These are phyloP conservation scores for Rana temporaria DNA, from an alignment of 2,113 vertebrate species.

Conservation along the genomic window DNA sequence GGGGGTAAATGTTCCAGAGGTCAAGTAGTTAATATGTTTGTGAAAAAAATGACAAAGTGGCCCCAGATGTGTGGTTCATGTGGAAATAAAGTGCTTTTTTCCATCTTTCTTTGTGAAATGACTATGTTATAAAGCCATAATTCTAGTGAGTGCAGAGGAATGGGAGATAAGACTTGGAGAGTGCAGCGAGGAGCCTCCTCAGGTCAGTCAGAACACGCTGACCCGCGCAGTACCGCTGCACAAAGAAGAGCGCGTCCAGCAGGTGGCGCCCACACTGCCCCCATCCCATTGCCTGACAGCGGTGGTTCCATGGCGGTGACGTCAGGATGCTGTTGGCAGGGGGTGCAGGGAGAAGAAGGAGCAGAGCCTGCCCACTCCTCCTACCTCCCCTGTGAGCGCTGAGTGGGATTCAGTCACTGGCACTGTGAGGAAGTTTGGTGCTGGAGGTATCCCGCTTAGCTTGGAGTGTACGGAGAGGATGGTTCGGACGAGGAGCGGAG, in stretches of 20 bases:
- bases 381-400: constrained; percentile 59
- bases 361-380: constrained; percentile 28
- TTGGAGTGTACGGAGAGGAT: not conserved
- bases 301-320: constrained; percentile 59
- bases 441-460: too few species aligned
- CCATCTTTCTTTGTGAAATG: too few species aligned
- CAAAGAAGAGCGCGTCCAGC: not conserved
- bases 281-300: not conserved
- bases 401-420: constrained; percentile 47
- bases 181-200: too few species aligned
- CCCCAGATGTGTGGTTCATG: too few species aligned
- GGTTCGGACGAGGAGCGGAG: not conserved
- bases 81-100: too few species aligned
- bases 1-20: too few species aligned
- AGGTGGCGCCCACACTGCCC: constrained; percentile 26
- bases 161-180: too few species aligned
- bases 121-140: too few species aligned
- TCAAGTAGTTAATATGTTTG: too few species aligned
- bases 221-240: not conserved
- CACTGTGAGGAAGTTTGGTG: not conserved
- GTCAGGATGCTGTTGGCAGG: constrained; percentile 61
- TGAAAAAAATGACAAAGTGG: too few species aligned
- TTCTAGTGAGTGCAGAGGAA: too few species aligned
- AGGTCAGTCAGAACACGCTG: not conserved
- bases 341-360: constrained; percentile 51